Evolutionary conservation across 2,888 invertebrate genomes (phyloP).

Genomic region (Eupithecia pulchellata): DNA sequence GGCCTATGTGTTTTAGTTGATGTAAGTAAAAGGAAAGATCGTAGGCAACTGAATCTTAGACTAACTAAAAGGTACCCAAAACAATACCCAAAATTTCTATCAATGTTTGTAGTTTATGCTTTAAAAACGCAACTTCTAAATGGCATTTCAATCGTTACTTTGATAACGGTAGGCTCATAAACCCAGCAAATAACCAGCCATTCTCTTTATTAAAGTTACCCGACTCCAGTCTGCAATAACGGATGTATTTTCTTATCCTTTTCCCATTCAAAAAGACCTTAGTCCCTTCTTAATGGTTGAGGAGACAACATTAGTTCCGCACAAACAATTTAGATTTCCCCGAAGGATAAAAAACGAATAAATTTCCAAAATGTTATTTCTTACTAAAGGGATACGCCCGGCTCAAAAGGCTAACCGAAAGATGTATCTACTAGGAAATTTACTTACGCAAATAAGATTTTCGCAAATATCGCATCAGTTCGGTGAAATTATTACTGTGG

Average conservation of each 20-base stretch:
- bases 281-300: slow-evolving; percentile 55
- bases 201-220: slow-evolving; percentile 26
- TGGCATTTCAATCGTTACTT: not conserved
- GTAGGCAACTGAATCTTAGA: too few relatives aligned
- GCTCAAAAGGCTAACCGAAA: slow-evolving; percentile 37
- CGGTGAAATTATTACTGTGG: slow-evolving; percentile 25
- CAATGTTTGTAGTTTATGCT: not conserved
- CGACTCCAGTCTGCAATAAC: slow-evolving; percentile 37
- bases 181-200: slow-evolving; percentile 16
- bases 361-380: slow-evolving; percentile 49
- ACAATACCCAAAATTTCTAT: not conserved
- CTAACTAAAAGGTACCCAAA: not conserved
- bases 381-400: slow-evolving; percentile 28
- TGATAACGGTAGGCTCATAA: not conserved
- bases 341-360: slow-evolving; percentile 46
- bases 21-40: not conserved
- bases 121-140: not conserved
- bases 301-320: slow-evolving; percentile 60
- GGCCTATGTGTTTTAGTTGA: not conserved
- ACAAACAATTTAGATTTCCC: slow-evolving; percentile 56
- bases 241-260: slow-evolving; percentile 48
- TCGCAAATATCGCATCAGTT: slow-evolving; percentile 14
- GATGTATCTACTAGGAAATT: slow-evolving; percentile 32
- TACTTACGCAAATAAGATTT: slow-evolving; percentile 39
- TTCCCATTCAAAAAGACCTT: slow-evolving; percentile 52